A percentile compares a stretch with the other conserved stretches of the same genome.
Conservation (phyloP, 2,797 vertebrate genomes). For the Ceryle rudis region DNA sequence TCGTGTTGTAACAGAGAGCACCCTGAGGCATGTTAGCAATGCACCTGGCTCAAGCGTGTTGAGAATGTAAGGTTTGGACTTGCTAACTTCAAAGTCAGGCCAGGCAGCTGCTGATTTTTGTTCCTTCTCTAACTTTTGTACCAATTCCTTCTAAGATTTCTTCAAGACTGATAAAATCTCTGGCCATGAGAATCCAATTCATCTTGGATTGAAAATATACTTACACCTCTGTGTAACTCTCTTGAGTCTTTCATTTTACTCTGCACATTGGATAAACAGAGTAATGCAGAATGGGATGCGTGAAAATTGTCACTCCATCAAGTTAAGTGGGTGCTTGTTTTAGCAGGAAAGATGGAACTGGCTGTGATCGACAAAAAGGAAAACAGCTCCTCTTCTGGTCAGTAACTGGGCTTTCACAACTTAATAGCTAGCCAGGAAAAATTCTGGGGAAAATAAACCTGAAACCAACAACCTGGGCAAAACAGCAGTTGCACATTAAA, state of each 20-base stretch:
- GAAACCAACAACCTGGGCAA: background rate
- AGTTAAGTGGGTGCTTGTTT: background rate
- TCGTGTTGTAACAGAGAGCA: background rate
- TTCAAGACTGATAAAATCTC: background rate
- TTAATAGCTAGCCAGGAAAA: background rate
- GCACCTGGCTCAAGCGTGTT: background rate
- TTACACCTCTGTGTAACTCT: background rate
- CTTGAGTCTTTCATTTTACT: background rate
- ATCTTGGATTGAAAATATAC: background rate
- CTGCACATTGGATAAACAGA: background rate
- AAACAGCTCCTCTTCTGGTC: background rate
- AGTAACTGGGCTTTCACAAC: background rate
- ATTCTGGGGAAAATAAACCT: accelerated
- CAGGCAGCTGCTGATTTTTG: background rate
- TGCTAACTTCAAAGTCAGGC: constrained; percentile 7
- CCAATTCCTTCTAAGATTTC: background rate
- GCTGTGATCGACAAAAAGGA: background rate
- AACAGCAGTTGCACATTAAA: background rate
- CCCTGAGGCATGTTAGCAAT: background rate
- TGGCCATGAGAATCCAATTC: no score
- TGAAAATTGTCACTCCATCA: background rate
- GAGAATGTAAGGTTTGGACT: background rate
- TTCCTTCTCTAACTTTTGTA: background rate
- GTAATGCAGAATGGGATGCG: accelerated
- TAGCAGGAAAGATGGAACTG: background rate